These are phyloP conservation scores for Diadumene lineata DNA, from an alignment of 92 coral and sea anemone genomes.

Conservation along the genomic window DNA sequence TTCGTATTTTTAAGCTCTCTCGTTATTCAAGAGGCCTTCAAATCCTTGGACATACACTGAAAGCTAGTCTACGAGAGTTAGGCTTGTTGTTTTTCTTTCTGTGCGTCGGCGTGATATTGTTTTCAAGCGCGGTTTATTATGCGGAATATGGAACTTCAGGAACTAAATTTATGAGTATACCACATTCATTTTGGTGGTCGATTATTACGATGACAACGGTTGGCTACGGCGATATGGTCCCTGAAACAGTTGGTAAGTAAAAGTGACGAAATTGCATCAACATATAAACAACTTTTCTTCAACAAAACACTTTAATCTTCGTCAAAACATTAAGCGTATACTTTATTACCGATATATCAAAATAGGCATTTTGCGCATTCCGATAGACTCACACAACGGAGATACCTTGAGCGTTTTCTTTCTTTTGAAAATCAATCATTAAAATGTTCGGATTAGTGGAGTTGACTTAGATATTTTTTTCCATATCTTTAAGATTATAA, in stretches of 20 bases:
- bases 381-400: too few relatives aligned
- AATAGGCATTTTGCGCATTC: too few relatives aligned
- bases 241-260: conserved; percentile 86
- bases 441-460: too few relatives aligned
- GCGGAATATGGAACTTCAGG: conserved; percentile 71
- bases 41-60: conserved; percentile 94
- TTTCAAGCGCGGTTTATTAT: conserved; percentile 95
- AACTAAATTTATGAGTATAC: conserved; percentile 77
- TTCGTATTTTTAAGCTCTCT: conserved; percentile 93
- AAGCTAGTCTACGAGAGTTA: conserved; percentile 91
- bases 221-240: conserved; percentile 95
- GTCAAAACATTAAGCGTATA: neutral
- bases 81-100: conserved; percentile 89
- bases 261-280: conserved; percentile 5
- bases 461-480: too few relatives aligned
- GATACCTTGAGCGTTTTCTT: too few relatives aligned
- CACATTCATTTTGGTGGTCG: conserved; percentile 99
- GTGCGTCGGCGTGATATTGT: conserved; percentile 93
- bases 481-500: too few relatives aligned
- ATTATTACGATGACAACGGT: conserved; percentile 99
- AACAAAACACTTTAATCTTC: too few relatives aligned
- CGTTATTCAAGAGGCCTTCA: conserved; percentile 97
- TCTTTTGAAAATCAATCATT: too few relatives aligned
- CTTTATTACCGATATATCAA: too few relatives aligned
- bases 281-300: neutral